phyloP scores from a whole-genome alignment of 2,888 invertebrate species.

The Cabera pusaria region DNA sequence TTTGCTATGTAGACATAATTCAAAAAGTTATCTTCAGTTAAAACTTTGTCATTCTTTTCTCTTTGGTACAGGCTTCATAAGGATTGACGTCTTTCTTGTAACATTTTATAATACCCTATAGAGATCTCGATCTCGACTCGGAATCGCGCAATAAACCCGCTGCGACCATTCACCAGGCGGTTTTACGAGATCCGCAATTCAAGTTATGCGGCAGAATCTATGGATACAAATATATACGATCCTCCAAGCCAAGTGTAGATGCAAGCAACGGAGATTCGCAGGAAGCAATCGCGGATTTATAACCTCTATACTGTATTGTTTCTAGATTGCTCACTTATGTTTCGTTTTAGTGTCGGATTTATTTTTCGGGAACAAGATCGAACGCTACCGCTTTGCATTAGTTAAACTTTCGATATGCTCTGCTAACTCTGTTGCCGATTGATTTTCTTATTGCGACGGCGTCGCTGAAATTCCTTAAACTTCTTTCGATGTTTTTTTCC shows the following conservation, averaged over 20 bases:
- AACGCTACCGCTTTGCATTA: slow-evolving; percentile 31
- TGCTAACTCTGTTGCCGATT: slow-evolving; percentile 23
- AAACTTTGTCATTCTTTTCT: slow-evolving; percentile 7
- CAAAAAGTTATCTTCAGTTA: slow-evolving; percentile 4
- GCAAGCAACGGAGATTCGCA: slow-evolving; percentile 43
- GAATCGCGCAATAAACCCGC: slow-evolving; percentile 42
- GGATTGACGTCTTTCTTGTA: slow-evolving; percentile 18
- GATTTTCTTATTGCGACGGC: slow-evolving; percentile 11
- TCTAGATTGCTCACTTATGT: slow-evolving; percentile 46
- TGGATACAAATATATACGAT: slow-evolving; percentile 36
- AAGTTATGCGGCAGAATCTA: slow-evolving; percentile 45
- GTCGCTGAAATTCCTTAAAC: no score
- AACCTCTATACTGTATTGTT: slow-evolving; percentile 48
- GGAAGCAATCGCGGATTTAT: slow-evolving; percentile 53
- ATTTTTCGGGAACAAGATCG: slow-evolving; percentile 26
- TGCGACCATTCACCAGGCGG: slow-evolving; percentile 42
- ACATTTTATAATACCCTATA: slow-evolving; percentile 35
- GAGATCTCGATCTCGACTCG: slow-evolving; percentile 34
- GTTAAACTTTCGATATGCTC: slow-evolving; percentile 22
- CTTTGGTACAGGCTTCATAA: slow-evolving; percentile 8
- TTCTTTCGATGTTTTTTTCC: no score
- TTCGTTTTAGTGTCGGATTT: slow-evolving; percentile 39
- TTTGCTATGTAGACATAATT: no score
- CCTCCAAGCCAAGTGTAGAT: slow-evolving; percentile 40
- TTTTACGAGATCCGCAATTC: slow-evolving; percentile 54